Conservation (phyloP, 2,113 vertebrate genomes). For the Cettia cetti region DNA sequence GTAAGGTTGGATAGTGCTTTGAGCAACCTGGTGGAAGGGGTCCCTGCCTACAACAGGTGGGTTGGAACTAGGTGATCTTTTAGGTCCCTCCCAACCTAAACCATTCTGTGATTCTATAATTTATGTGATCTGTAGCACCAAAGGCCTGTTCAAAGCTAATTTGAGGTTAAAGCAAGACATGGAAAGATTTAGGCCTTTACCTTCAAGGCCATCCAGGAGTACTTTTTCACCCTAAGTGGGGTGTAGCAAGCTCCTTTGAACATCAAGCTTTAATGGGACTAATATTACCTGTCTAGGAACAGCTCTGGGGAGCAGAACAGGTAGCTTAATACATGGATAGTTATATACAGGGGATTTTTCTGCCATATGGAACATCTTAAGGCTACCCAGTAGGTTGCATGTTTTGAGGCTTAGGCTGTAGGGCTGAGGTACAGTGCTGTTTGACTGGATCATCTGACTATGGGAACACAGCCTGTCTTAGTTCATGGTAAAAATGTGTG, state of each 20-base stretch:
- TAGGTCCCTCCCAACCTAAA: background rate
- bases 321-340: background rate
- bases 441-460: background rate
- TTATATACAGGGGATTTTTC: background rate
- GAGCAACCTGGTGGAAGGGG: background rate
- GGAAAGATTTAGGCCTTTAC: background rate
- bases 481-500: background rate
- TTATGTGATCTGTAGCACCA: background rate
- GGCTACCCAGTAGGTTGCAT: background rate
- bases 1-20: background rate
- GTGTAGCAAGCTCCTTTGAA: background rate
- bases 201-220: background rate
- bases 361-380: background rate
- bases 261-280: background rate
- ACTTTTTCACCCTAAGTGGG: background rate
- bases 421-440: background rate
- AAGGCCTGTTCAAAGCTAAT: background rate
- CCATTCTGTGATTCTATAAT: background rate
- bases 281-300: background rate
- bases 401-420: background rate
- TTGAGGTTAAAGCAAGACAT: background rate
- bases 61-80: background rate
- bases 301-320: background rate
- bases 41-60: background rate
- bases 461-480: background rate